These are phyloP conservation scores for Periparus ater DNA, from an alignment of 2,797 vertebrate genomes.

Conservation along the genomic window DNA sequence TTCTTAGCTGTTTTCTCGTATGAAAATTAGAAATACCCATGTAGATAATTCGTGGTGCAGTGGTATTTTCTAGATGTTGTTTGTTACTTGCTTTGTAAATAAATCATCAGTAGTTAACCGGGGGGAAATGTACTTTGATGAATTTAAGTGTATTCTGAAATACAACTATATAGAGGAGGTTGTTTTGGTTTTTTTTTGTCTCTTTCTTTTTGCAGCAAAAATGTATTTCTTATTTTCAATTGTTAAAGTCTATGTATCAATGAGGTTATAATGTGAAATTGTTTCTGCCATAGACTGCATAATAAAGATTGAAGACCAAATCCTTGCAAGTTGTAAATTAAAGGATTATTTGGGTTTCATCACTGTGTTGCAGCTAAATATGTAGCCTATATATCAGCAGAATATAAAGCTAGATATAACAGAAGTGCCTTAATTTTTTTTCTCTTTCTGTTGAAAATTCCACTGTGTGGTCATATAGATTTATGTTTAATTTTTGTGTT, in stretches of 20 bases:
- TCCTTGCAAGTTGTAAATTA: background rate
- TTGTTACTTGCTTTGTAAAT: slow-evolving; percentile 58
- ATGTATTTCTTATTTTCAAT: background rate
- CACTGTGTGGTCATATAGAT: background rate
- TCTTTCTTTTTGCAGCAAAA: background rate
- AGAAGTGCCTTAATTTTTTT: slow-evolving; percentile 14
- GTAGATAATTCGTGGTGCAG: slow-evolving; percentile 31
- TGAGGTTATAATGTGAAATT: background rate
- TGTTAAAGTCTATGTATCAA: background rate
- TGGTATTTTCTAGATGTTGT: slow-evolving; percentile 51
- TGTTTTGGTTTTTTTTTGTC: background rate
- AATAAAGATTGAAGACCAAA: slow-evolving; percentile 43
- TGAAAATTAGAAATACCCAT: slow-evolving; percentile 29
- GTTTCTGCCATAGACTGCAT: background rate
- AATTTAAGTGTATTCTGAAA: slow-evolving; percentile 25
- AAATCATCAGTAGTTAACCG: slow-evolving; percentile 5
- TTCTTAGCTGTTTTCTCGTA: slow-evolving; percentile 23
- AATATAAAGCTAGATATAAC: background rate
- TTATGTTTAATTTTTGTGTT: background rate
- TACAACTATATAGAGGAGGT: background rate
- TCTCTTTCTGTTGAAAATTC: background rate
- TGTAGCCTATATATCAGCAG: background rate
- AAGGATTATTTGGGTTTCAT: background rate
- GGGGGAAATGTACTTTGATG: background rate
- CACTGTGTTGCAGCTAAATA: background rate